Evolutionary conservation across 2,888 invertebrate species (phyloP), one percentile per base, ranked within the genome.

Genomic region (Cataglyphis cursor): DNA sequence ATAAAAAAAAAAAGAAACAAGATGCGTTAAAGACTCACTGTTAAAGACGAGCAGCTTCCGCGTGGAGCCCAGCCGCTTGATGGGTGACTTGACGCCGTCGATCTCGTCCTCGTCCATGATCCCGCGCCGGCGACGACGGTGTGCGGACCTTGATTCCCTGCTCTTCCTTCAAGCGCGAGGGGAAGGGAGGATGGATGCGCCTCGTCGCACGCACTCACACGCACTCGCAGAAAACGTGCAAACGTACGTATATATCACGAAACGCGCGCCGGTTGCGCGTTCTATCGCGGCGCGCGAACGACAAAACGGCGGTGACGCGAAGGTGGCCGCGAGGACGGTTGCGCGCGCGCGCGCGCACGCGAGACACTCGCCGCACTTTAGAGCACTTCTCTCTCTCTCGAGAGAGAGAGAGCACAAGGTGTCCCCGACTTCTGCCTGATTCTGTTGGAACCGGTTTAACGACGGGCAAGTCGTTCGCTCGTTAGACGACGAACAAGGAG

Each of bases 31-130:
- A 54, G 81, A 73, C 97, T 97, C 94, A 97, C 97, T 97, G 95
- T 97, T 97, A 92, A 97, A 97, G 84, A 97, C 96, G 64, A 97
- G 96, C 88, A 97, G 96, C 95, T 97, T 97, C 94, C 97, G 96
- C 78, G 97, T 97, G 88, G 97, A 97, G 92, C 97, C 97, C 88
- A 97, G 96, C 85, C 97, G 96, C 95, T 97, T 97, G 95, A 97
- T 97, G 70, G 97, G 97, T 90, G 97, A 97, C 93, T 97, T 97
- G 88, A 97, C 96, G 70, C 94, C 95, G 95, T 97, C 97, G 94
- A 96, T 95, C 92, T 97, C 97, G 93, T 97, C 97, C 94, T 97
- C 97, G 95, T 97, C 97, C 96, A 97, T 96, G 93, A 95, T 95
- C 75, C 91, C 88, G 65, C 65, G 62, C 76, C 82, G 75, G 75